A percentile compares a stretch with the other conserved stretches of the same genome.
These are phyloP conservation scores for Tupaia chinensis DNA, from an alignment of 2,113 vertebrate genomes.

Conservation along the genomic window DNA sequence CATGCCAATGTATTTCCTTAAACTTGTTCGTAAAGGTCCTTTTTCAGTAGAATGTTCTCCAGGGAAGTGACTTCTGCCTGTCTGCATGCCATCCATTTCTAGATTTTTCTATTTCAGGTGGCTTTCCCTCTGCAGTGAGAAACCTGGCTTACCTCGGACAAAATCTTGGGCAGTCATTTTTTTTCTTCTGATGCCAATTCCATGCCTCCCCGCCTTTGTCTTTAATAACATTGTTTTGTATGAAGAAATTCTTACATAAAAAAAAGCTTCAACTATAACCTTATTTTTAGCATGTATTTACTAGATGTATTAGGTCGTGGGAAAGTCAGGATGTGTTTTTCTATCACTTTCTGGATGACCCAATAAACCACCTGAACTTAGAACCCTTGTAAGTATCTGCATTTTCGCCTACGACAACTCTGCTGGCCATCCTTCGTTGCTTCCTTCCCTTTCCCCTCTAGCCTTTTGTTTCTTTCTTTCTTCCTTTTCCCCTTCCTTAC, in stretches of 20 bases:
- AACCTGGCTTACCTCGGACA: background rate
- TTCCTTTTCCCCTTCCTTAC: background rate
- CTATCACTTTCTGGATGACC: too few relatives aligned
- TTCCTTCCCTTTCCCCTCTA: too few relatives aligned
- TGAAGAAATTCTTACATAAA: background rate
- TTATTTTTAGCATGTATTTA: background rate
- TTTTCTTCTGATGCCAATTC: background rate
- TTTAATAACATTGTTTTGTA: background rate
- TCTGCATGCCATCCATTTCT: accelerated
- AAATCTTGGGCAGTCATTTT: background rate
- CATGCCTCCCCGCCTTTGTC: background rate
- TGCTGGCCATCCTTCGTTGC: too few relatives aligned
- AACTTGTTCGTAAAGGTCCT: background rate
- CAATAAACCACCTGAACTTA: too few relatives aligned
- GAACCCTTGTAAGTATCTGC: background rate
- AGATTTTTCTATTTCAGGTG: background rate
- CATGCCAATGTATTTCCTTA: background rate
- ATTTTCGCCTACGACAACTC: background rate
- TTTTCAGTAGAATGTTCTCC: background rate
- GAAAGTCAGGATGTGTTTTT: too few relatives aligned
- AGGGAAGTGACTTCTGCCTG: background rate
- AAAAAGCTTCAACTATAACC: background rate
- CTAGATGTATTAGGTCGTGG: background rate
- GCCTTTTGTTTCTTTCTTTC: too few relatives aligned
- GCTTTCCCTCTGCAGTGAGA: background rate